phyloP scores from a whole-genome alignment of 2,888 invertebrate genomes.

The Linyphia triangularis region DNA sequence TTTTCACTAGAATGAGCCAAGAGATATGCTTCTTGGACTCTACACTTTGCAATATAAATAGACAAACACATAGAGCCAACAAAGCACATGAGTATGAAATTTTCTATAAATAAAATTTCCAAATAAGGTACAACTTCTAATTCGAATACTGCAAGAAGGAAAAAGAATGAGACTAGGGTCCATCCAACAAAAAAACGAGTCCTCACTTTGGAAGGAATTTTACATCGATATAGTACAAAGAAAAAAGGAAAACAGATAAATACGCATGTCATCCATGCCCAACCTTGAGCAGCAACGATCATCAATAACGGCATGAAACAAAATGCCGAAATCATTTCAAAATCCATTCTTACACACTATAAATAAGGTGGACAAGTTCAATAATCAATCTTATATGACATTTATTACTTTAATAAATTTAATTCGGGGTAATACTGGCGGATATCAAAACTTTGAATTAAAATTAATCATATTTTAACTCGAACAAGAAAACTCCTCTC shows the following conservation, averaged over 20 bases:
- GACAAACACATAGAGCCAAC: slow-evolving; percentile 78
- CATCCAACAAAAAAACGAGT: slow-evolving; percentile 64
- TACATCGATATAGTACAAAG: slow-evolving; percentile 42
- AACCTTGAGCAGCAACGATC: slow-evolving; percentile 71
- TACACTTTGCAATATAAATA: slow-evolving; percentile 41
- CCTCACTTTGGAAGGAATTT: slow-evolving; percentile 32
- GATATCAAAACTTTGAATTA: no score
- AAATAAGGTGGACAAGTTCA: no score
- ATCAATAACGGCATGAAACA: slow-evolving; percentile 60
- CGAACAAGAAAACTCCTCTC: no score
- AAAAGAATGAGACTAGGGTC: slow-evolving; percentile 67
- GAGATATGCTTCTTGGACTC: slow-evolving; percentile 15
- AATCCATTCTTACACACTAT: slow-evolving; percentile 38
- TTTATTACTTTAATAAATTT: no score
- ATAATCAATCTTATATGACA: no score
- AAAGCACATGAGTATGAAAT: slow-evolving; percentile 82
- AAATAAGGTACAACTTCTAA: slow-evolving; percentile 84
- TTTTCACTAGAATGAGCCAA: slow-evolving; percentile 9
- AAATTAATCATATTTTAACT: no score
- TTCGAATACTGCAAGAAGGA: slow-evolving; percentile 79
- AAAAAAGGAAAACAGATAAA: slow-evolving; percentile 60
- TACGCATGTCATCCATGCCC: slow-evolving; percentile 50
- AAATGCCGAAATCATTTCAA: slow-evolving; percentile 54
- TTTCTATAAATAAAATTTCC: slow-evolving; percentile 86
- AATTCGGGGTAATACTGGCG: no score